These are phyloP conservation scores for Polyergus mexicanus DNA, from an alignment of 1,140 invertebrate genomes.

Conservation along the genomic window DNA sequence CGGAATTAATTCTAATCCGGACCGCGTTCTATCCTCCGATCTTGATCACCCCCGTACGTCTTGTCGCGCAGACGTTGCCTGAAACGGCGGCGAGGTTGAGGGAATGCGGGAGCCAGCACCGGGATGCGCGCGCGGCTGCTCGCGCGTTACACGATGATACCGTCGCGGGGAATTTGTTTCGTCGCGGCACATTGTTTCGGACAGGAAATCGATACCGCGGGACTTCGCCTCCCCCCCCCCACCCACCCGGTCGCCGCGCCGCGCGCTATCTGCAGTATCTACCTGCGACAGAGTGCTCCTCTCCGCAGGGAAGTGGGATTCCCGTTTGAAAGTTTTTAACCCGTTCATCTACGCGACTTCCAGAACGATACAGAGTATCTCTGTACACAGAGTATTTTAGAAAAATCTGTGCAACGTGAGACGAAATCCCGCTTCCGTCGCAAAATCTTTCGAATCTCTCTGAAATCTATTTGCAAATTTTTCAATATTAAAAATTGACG, in stretches of 20 bases:
- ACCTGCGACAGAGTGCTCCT: constrained; percentile 40
- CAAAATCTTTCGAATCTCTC: not conserved
- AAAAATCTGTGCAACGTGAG: constrained; percentile 17
- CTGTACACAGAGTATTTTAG: not conserved
- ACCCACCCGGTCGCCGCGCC: constrained; percentile 29
- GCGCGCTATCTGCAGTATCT: constrained; percentile 39
- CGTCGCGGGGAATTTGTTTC: constrained; percentile 69
- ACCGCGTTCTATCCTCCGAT: not conserved
- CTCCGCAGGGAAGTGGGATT: constrained; percentile 9
- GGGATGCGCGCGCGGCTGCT: constrained; percentile 45
- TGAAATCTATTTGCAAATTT: not conserved
- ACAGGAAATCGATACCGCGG: constrained; percentile 79
- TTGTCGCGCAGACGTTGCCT: not conserved
- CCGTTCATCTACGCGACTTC: constrained; percentile 26
- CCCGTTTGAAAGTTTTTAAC: constrained; percentile 55
- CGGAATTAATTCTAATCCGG: constrained; percentile 40
- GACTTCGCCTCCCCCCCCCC: too few species aligned
- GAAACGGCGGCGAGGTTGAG: constrained; percentile 34
- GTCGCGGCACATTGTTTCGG: constrained; percentile 72
- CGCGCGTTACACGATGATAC: constrained; percentile 50
- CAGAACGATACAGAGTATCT: not conserved
- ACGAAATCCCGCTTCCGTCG: not conserved
- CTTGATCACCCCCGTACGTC: not conserved
- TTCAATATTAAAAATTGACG: not conserved
- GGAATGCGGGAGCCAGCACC: not conserved